Base-by-base conservation (phyloP, 2,888 invertebrate species). In the Ypsolopha sequella region DNA sequence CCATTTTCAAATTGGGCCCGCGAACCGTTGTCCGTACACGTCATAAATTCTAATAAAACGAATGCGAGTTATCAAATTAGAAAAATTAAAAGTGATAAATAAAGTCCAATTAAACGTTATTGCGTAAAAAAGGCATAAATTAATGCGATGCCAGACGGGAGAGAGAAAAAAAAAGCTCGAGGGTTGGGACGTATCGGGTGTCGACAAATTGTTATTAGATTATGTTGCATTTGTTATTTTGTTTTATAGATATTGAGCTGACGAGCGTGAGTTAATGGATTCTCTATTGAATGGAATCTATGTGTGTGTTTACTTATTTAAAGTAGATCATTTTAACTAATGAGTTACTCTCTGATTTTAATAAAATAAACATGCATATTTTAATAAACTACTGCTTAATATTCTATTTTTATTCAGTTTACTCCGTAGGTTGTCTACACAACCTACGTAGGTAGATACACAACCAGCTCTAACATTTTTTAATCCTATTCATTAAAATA, bases 121-220 rank as follows among this genome's bases (percentile, higher is more conserved):
- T 85, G 82, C 84, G 84, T 86, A 82, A 85, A 86, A 85, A 84
- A 84, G 73, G 84, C 81, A 86, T 86, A 85, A 85, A 84, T 86
- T 84, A 82, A 80, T 73, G 70, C 65, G 66, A 62, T 59, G 69
- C 65, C 64, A 59, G 63, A 64, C 62, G 66, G 62, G 63, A 63
- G 49, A 47, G 39, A 41, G 50, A 53, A 36, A 13, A 55, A 55
- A 55, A 59, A 59, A 56, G 56, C 47, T 52, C 39, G 39, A 11
- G 41, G 39, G 11, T 48, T 53, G 55, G 49, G 57, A 63, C 56
- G 55, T 53, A 60, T 50, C 60, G 56, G 7, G 14, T 35, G 41
- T 50, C 53, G 52, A 48, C 41, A 62, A 64, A 61, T 61, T 51
- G 43, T 50, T 45, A 50, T 38, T 24, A 45, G 45, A 51, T 52